These are phyloP conservation scores for Lemur catta DNA, from an alignment of 2,797 vertebrate species.

Conservation along the genomic window DNA sequence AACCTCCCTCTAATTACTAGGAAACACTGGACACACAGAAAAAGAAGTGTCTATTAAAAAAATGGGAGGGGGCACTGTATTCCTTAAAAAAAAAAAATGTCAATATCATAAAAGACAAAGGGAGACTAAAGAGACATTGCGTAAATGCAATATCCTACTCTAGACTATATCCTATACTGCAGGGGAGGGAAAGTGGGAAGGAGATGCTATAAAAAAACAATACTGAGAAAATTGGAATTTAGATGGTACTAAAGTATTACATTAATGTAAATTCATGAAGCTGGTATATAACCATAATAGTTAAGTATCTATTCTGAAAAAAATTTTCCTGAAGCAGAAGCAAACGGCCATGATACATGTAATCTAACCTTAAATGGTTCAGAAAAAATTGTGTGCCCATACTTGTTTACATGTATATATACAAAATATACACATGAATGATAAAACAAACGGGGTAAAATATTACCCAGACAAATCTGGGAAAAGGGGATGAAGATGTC, in stretches of 20 bases:
- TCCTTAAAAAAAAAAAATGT: background rate
- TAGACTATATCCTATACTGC: background rate
- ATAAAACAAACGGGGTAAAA: background rate
- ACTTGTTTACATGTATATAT: background rate
- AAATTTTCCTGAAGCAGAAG: background rate
- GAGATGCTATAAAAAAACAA: background rate
- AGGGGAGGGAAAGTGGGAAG: background rate
- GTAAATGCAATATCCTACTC: background rate
- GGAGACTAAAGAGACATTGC: background rate
- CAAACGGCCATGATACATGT: background rate
- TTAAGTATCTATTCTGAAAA: background rate
- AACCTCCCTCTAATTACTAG: background rate
- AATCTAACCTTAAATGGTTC: background rate
- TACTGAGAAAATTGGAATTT: background rate
- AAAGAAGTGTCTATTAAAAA: background rate
- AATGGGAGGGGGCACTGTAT: background rate
- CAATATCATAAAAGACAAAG: conserved; percentile 8
- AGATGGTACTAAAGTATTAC: background rate
- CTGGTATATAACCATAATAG: background rate
- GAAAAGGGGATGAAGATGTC: background rate
- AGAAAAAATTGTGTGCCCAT: background rate
- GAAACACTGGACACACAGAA: conserved; percentile 6
- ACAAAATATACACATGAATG: background rate
- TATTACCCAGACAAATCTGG: background rate
- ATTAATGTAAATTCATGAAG: background rate